A percentile compares a stretch with the other conserved stretches of the same genome.
Conservation (phyloP, 2,888 invertebrate genomes). For the Salpingus planirostris region DNA sequence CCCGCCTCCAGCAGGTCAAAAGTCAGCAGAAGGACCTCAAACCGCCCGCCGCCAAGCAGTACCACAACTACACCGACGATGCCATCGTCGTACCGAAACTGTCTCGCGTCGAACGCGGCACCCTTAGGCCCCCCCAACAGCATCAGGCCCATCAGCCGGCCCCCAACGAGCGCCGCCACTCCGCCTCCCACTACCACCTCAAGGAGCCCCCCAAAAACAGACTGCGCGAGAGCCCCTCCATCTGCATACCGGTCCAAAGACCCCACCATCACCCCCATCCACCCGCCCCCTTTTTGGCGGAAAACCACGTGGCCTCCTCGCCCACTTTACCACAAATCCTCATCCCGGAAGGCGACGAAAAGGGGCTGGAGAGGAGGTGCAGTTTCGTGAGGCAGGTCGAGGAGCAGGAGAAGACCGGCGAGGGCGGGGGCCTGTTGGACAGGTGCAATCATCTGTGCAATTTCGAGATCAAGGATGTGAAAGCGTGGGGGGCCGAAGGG, state of each 20-base stretch:
- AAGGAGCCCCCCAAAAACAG: constrained; percentile 30
- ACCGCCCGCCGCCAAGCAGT: constrained; percentile 43
- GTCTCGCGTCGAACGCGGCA: constrained; percentile 43
- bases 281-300: constrained; percentile 6
- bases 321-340: constrained; percentile 45
- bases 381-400: constrained; percentile 46
- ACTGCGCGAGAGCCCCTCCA: constrained; percentile 39
- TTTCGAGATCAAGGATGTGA: constrained; percentile 37
- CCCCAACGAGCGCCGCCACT: constrained; percentile 35
- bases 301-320: constrained; percentile 45
- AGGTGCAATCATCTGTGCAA: constrained; percentile 40
- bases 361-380: constrained; percentile 39
- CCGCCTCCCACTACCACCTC: constrained; percentile 35
- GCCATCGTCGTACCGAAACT: constrained; percentile 40
- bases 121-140: constrained; percentile 33
- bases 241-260: constrained; percentile 43
- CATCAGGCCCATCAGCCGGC: too few species aligned
- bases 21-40: constrained; percentile 41
- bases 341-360: constrained; percentile 40
- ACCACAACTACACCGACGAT: constrained; percentile 46
- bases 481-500: constrained; percentile 17
- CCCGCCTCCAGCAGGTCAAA: constrained; percentile 41
- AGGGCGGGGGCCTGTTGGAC: constrained; percentile 35
- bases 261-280: constrained; percentile 3
- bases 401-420: constrained; percentile 35